Base-by-base conservation (phyloP, 2,797 vertebrate species). In the Mareca penelope region DNA sequence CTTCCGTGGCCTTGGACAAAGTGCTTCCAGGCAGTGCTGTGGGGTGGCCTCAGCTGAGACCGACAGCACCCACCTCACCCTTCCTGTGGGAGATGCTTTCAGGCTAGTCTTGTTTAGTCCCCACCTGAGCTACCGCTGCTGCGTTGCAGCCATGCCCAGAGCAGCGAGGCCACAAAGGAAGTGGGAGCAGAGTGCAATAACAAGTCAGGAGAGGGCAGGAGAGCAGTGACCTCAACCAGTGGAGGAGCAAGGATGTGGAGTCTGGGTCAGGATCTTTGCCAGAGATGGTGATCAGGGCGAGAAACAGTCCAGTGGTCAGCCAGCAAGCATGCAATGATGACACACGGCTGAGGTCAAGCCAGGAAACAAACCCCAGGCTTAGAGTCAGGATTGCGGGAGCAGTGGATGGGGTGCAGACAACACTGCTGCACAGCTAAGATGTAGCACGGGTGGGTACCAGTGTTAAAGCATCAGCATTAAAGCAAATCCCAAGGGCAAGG, bases 31-130 rank as follows among this genome's bases (percentile, higher is more conserved):
- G 15, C 55, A 11, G 46, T 0, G 0, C 61, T 85, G 46, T 5
- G 9, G 50, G 23, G 52, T 63, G 42, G 55, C 29, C 24, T 53
- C 40, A 44, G 46, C 35, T 71, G 72, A 64, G 59, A 23, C 42
- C 71, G 13, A 2, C 14, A 26, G 28, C 0, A 0, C 22, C 84
- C 29, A 28, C 4, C 10, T 53, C 28, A 7, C 28, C 39, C 31
- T 70, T 71, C 39, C 73, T 35, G 16, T 39, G 48, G 67, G 73
- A 55, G 63, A 50, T 52, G n/a, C 15, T 77, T 83, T 69, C 14
- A 50, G 84, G 46, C 17, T 26, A 15, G 4, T 23, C 31, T 52
- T 29, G 10, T 85, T 60, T 89, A 72, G 15, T 19, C 16, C 52
- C 56, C 8, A 57, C 9, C 33, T 80, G 88, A 88, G 72, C 65